Evolutionary conservation across 2,888 invertebrate genomes (phyloP).

Genomic region (Alviniconcha strummeri): DNA sequence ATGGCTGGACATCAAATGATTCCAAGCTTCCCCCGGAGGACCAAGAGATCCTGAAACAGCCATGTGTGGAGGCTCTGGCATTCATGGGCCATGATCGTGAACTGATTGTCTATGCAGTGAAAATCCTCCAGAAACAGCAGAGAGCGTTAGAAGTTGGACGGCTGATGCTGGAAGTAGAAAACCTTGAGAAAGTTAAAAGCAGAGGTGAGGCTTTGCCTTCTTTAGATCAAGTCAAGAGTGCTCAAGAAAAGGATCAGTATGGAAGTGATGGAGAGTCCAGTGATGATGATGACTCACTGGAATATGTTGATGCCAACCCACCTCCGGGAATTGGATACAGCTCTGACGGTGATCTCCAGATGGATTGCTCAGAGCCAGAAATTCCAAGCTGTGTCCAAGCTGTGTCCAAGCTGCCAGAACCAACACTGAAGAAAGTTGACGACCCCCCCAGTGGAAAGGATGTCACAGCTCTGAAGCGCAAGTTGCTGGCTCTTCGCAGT

Average conservation of each 20-base stretch:
- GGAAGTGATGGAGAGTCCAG: slow-evolving; percentile 1
- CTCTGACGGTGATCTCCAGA: neutral
- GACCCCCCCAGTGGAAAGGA: neutral
- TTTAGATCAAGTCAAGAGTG: neutral
- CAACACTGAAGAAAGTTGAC: neutral
- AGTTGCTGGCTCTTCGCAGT: neutral
- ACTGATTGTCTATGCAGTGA: slow-evolving; percentile 1
- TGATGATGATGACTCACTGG: neutral
- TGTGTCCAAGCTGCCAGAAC: neutral
- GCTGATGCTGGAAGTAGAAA: neutral
- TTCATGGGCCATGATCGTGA: neutral
- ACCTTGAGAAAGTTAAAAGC: neutral
- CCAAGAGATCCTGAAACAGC: neutral
- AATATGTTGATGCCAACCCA: neutral
- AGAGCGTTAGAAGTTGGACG: neutral
- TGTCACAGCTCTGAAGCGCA: neutral
- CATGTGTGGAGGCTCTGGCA: neutral
- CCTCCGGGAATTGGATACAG: neutral
- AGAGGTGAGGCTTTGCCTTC: neutral
- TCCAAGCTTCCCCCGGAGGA: neutral
- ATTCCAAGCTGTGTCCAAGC: neutral
- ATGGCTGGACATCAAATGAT: too few relatives aligned
- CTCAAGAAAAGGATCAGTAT: neutral
- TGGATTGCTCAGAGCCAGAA: neutral
- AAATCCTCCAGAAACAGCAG: neutral